Evolutionary conservation across 2,113 vertebrate genomes (phyloP).

Genomic region (Thinocorus orbignyianus): DNA sequence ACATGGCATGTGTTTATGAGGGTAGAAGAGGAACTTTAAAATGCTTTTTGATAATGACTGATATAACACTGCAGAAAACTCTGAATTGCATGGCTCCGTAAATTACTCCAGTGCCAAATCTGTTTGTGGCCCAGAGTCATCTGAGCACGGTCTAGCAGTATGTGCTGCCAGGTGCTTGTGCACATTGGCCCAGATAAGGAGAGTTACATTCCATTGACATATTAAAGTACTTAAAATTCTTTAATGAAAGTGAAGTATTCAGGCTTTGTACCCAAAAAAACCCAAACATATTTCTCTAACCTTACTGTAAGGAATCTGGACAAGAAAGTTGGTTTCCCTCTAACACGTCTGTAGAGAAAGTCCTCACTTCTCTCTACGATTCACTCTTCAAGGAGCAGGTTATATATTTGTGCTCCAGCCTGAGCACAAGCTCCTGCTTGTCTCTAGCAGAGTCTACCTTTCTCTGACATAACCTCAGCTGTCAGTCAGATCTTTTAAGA

Average conservation of each 20-base stretch:
- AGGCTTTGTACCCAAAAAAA: neutral
- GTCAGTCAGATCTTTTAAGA: neutral
- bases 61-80: neutral
- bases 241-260: neutral
- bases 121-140: neutral
- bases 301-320: neutral
- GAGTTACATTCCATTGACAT: neutral
- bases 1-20: neutral
- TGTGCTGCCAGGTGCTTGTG: neutral
- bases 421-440: neutral
- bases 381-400: neutral
- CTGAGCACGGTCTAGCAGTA: neutral
- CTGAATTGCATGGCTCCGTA: neutral
- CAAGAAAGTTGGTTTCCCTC: neutral
- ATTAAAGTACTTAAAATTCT: neutral
- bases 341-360: neutral
- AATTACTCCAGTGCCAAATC: neutral
- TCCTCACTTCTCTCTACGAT: neutral
- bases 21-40: neutral
- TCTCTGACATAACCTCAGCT: neutral
- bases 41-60: neutral
- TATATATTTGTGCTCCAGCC: neutral
- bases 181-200: neutral
- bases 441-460: neutral
- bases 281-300: fast-evolving